Evolutionary conservation across 2,888 invertebrate species (phyloP).

Genomic region (Gasteruption jaculator): DNA sequence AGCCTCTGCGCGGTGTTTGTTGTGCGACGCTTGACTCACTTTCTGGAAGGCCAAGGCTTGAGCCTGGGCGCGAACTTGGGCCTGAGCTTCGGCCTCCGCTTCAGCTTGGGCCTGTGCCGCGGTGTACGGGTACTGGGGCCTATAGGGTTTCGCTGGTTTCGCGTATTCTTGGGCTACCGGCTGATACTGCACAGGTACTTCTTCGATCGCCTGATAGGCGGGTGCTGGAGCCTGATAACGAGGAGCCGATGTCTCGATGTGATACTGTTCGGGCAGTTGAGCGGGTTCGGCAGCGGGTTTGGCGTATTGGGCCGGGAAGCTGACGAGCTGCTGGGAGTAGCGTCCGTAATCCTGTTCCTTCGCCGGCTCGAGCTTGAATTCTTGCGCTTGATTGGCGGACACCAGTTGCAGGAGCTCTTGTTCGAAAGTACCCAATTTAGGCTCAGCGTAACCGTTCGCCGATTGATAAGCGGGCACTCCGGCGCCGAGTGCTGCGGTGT

Average conservation of each 20-base stretch:
- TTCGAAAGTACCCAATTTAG: conserved; percentile 43
- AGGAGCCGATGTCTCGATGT: conserved; percentile 41
- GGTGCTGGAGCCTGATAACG: conserved; percentile 32
- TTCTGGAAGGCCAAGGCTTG: conserved; percentile 46
- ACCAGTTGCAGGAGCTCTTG: conserved; percentile 44
- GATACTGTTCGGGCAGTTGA: conserved; percentile 40
- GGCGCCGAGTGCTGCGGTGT: conserved; percentile 28
- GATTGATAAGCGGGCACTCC: conserved; percentile 32
- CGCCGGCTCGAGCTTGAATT: conserved; percentile 36
- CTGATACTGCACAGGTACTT: conserved; percentile 27
- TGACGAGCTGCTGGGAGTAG: conserved; percentile 33
- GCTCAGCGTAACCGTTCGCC: conserved; percentile 31
- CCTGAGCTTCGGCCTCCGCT: conserved; percentile 33
- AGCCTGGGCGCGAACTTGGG: conserved; percentile 42
- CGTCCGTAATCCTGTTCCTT: conserved; percentile 27
- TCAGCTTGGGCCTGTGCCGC: conserved; percentile 28
- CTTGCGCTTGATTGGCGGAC: conserved; percentile 44
- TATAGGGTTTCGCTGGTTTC: conserved; percentile 27
- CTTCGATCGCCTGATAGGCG: conserved; percentile 30
- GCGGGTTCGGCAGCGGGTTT: conserved; percentile 27
- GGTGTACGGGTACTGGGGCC: conserved; percentile 34
- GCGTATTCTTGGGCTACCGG: conserved; percentile 23
- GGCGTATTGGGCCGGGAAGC: conserved; percentile 31
- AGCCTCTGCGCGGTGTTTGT: conserved; percentile 40
- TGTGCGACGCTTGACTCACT: conserved; percentile 40